phyloP scores from a whole-genome alignment of 1,140 invertebrate species.

The Solen grandis region DNA sequence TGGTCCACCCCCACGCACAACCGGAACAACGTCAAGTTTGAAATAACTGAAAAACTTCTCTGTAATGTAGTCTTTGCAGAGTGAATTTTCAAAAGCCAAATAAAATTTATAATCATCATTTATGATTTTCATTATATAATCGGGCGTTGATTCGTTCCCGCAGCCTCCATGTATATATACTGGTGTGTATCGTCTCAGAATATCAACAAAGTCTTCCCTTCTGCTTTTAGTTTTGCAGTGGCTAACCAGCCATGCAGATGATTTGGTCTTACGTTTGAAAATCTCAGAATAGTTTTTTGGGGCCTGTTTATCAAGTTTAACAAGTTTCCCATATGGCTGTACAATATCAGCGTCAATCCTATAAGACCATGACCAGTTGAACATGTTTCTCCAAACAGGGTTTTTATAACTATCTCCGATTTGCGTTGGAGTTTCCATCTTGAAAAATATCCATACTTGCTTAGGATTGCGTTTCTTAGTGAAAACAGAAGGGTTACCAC shows the following conservation, averaged over 20 bases:
- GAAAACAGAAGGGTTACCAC: constrained; percentile 1
- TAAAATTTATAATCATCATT: constrained; percentile 77
- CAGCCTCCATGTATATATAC: constrained; percentile 86
- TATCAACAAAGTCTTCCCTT: not conserved
- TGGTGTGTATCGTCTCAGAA: not conserved
- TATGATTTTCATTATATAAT: constrained; percentile 54
- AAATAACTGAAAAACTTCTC: constrained; percentile 89
- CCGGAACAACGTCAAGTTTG: constrained; percentile 83
- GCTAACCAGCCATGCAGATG: not conserved
- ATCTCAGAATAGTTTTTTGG: not conserved
- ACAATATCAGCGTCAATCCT: constrained; percentile 41
- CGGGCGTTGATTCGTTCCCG: constrained; percentile 53
- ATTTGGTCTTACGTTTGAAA: not conserved
- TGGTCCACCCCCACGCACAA: constrained; percentile 86
- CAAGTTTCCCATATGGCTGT: constrained; percentile 32
- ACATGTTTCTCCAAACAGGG: constrained; percentile 18
- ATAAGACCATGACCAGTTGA: constrained; percentile 45
- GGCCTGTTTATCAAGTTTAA: not conserved
- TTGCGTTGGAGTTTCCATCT: constrained; percentile 18
- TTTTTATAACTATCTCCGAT: not conserved
- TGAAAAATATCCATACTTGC: constrained; percentile 53
- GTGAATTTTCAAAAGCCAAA: constrained; percentile 88
- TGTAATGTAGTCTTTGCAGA: constrained; percentile 97
- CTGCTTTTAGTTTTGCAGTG: not conserved
- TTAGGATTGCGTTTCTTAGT: constrained; percentile 17